Conservation (phyloP, 2,888 invertebrate species). For the Chymomyza caudatula region DNA sequence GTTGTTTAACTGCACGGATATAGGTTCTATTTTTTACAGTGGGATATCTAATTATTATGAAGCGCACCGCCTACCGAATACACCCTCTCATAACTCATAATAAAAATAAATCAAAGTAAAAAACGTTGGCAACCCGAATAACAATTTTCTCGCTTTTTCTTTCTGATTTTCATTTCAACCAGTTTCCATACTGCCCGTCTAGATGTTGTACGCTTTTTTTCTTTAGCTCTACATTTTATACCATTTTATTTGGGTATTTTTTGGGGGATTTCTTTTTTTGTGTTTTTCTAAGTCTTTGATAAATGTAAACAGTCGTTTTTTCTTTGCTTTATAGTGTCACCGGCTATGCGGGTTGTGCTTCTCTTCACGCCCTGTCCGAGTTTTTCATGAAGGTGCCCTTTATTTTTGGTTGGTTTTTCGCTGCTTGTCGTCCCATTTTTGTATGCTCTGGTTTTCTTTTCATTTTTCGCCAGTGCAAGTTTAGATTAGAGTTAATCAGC, state of each 20-base stretch:
- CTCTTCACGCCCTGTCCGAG: conserved; percentile 1
- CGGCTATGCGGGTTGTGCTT: conserved; percentile 38
- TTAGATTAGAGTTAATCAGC: conserved; percentile 70
- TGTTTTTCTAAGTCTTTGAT: conserved; percentile 58
- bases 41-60: too few species aligned
- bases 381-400: neutral
- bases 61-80: too few species aligned
- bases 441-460: neutral
- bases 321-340: conserved; percentile 21
- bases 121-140: too few species aligned
- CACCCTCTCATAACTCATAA: too few species aligned
- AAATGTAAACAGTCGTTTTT: conserved; percentile 58
- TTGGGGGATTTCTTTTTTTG: conserved; percentile 15
- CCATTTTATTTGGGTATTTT: too few species aligned
- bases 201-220: neutral
- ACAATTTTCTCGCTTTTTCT: too few species aligned
- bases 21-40: too few species aligned
- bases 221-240: neutral
- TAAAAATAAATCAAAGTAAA: too few species aligned
- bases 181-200: too few species aligned
- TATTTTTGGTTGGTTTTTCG: neutral
- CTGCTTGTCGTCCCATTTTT: conserved; percentile 4
- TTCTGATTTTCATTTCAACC: too few species aligned
- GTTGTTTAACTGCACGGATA: too few species aligned
- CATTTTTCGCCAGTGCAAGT: conserved; percentile 29